These are phyloP conservation scores for Napeogenes sylphis DNA, from an alignment of 2,888 invertebrate species.

Conservation along the genomic window DNA sequence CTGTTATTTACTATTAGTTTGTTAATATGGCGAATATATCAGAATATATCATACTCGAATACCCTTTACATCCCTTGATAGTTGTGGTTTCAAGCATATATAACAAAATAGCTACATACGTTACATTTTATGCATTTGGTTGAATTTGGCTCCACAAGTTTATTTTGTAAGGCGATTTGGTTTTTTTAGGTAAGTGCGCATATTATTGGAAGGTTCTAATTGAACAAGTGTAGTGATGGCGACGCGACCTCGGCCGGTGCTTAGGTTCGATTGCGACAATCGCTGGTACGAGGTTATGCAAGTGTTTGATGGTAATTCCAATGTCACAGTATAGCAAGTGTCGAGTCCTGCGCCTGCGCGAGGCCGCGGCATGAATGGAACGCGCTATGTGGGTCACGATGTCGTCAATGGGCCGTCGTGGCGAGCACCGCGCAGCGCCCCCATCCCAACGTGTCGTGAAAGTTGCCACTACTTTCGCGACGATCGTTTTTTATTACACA, in stretches of 20 bases:
- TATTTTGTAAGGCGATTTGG: constrained; percentile 20
- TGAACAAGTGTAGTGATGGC: constrained; percentile 70
- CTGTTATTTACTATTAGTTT: no score
- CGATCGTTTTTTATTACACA: constrained; percentile 48
- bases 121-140: background rate
- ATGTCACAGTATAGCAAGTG: constrained; percentile 53
- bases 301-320: constrained; percentile 68
- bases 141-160: background rate
- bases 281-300: constrained; percentile 59
- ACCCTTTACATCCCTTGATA: no score
- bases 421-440: constrained; percentile 61
- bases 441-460: constrained; percentile 72
- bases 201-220: constrained; percentile 61
- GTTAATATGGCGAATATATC: no score
- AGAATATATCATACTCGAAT: no score
- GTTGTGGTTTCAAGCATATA: no score
- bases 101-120: no score
- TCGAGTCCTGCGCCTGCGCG: constrained; percentile 60
- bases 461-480: constrained; percentile 77
- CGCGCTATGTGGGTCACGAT: constrained; percentile 75
- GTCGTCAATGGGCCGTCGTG: constrained; percentile 75
- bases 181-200: constrained; percentile 51
- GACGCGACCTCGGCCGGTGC: constrained; percentile 58
- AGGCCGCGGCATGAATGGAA: constrained; percentile 75
- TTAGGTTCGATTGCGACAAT: constrained; percentile 64